Conservation (phyloP, 2,888 invertebrate genomes). For the Leptothorax acervorum region DNA sequence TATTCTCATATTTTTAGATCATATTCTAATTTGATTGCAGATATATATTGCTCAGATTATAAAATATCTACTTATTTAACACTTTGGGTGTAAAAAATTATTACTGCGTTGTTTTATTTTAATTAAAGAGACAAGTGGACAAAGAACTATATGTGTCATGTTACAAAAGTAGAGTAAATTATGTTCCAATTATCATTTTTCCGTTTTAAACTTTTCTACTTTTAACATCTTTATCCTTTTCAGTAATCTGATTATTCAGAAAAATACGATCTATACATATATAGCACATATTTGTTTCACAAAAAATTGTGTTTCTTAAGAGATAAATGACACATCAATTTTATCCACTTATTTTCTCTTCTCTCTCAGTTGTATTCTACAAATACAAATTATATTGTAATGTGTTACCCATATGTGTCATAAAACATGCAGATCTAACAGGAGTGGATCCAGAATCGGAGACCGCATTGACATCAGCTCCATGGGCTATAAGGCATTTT, state of each 20-base stretch:
- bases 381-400: slow-evolving; percentile 13
- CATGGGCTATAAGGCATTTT: slow-evolving; percentile 91
- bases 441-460: slow-evolving; percentile 96
- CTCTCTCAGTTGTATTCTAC: background rate
- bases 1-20: slow-evolving; percentile 48
- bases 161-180: background rate
- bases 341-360: background rate
- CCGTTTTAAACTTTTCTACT: background rate
- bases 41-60: slow-evolving; percentile 33
- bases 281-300: background rate
- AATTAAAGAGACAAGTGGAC: background rate
- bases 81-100: background rate
- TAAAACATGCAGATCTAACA: slow-evolving; percentile 96
- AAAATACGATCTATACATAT: background rate
- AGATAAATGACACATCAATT: background rate
- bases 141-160: background rate
- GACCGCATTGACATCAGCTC: slow-evolving; percentile 94
- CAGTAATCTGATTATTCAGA: background rate
- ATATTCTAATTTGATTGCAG: slow-evolving; percentile 4
- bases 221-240: background rate
- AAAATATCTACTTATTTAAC: slow-evolving; percentile 32
- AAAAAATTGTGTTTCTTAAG: background rate
- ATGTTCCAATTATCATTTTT: background rate
- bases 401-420: slow-evolving; percentile 93
- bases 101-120: background rate